These are phyloP conservation scores for Galemys pyrenaicus DNA, from an alignment of 2,113 vertebrate genomes.

Conservation along the genomic window DNA sequence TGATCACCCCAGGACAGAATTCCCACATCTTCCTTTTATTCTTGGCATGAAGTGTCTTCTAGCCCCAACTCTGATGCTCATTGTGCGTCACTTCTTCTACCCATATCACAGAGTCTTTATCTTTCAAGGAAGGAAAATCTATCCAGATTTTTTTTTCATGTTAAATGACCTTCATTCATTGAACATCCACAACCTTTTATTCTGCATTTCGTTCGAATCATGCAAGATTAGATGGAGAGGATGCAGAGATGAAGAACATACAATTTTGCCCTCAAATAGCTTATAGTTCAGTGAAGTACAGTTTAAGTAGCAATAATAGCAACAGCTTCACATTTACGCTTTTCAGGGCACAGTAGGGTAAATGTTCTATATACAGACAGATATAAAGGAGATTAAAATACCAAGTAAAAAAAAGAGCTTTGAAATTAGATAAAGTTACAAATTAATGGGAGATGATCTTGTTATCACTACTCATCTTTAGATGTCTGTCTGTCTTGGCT, in stretches of 20 bases:
- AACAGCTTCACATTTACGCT: neutral
- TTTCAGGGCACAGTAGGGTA: neutral
- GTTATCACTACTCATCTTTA: neutral
- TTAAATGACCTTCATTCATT: neutral
- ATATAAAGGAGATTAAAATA: neutral
- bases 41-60: neutral
- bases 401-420: neutral
- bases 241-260: neutral
- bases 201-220: neutral
- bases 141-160: neutral
- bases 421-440: neutral
- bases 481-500: neutral
- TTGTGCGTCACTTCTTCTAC: neutral
- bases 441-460: neutral
- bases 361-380: neutral
- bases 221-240: neutral
- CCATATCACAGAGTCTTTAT: neutral
- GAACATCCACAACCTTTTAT: slow-evolving; percentile 9
- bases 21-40: neutral
- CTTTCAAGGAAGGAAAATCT: slow-evolving; percentile 34
- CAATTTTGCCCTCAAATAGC: neutral
- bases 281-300: slow-evolving; percentile 2
- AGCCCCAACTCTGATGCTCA: neutral
- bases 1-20: neutral
- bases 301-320: neutral